Percentiles rank a stretch among this genome's conserved stretches.
Conservation (phyloP, 2,113 vertebrate species). For the Nerophis lumbriciformis region DNA sequence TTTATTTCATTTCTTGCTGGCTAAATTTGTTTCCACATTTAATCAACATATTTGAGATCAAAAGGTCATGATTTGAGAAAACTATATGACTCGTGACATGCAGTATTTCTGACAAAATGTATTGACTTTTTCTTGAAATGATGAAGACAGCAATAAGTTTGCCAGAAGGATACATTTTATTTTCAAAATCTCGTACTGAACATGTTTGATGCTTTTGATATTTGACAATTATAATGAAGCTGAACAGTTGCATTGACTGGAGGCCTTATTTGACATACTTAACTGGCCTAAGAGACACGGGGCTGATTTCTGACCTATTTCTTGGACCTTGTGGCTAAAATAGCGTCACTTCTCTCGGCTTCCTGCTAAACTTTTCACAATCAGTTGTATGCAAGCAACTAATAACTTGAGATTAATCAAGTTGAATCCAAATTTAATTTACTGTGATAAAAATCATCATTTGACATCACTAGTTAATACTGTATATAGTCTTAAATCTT, state of each 20-base stretch:
- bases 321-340: conserved; percentile 36
- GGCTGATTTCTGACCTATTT: conserved; percentile 33
- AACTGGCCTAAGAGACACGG: neutral
- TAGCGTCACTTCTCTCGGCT: conserved; percentile 31
- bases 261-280: conserved; percentile 8
- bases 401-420: too few species aligned
- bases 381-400: neutral
- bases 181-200: too few species aligned
- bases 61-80: neutral
- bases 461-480: too few species aligned
- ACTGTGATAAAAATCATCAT: too few species aligned
- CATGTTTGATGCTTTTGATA: too few species aligned
- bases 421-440: too few species aligned
- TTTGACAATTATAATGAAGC: too few species aligned
- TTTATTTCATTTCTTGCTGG: conserved; percentile 25
- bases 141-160: too few species aligned
- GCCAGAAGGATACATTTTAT: too few species aligned
- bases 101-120: neutral
- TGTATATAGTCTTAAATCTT: too few species aligned
- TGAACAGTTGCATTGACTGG: neutral
- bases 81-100: neutral
- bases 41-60: conserved; percentile 2
- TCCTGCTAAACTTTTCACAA: conserved; percentile 8
- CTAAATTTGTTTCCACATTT: conserved; percentile 8
- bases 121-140: neutral